Evolutionary conservation across 1,140 invertebrate species (phyloP), one percentile per base, ranked within the genome.

Genomic region (Lordiphosa stackelbergi): DNA sequence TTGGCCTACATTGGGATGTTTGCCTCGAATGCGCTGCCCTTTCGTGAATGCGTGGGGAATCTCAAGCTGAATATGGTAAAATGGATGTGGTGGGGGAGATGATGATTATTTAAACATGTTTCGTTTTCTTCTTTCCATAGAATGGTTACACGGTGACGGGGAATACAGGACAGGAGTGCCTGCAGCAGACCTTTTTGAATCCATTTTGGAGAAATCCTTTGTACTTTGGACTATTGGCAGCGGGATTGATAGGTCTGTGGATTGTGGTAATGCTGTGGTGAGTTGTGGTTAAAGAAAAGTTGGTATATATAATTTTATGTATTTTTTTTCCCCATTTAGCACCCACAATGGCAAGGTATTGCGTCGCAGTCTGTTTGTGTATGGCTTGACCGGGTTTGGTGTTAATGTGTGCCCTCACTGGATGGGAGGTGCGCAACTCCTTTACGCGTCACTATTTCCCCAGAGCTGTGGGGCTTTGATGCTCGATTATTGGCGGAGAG

Each of bases 191-290:
- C 3, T 88, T 88, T 59, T 56, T 88, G 11, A 88, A 78, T 13
- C 85, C 86, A 7, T 84, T 88, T 7, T 87, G 87, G 85, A 69
- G 84, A 0, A 79, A 88, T 73, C 83, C 86, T 0, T 51, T 88
- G 4, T 87, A 75, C 53, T 88, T 86, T 69, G 86, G 81, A 2
- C 49, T 88, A 7, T 38, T 88, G 42, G 65, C 84, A n/a, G 84
- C 86, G 12, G 85, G 81, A 3, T 57, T 88, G 2, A 81, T 88
- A 45, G 72, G 74, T 3, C 52, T 88, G 12, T 88, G 87, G 87
- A 86, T 87, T 53, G 69, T 87, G 36, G 74, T 86, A 16, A 88
- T 88, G 86, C 54, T 87, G 53, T 88, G 86, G 87, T 88, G 61
- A 53, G 86, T 69, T 31, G 1, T 6, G 1, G 7, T n/a, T 42